Evolutionary conservation across 23 tunicate genomes (phyloP).

Genomic region (Diplosoma virens): DNA sequence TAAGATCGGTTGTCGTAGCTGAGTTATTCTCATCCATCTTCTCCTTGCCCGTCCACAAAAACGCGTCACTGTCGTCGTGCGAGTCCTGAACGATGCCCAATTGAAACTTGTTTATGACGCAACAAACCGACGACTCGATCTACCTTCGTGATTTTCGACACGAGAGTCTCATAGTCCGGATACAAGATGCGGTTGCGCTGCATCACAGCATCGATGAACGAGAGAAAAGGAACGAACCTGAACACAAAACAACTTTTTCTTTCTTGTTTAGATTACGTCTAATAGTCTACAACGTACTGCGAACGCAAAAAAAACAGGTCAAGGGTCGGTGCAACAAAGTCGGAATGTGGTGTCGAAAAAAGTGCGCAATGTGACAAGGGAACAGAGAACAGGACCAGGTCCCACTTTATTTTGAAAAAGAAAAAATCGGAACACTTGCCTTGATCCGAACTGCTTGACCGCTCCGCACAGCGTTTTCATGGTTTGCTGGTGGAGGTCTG

Average conservation of each 20-base stretch:
- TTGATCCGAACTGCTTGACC: conserved; percentile 74
- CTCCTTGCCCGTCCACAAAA: conserved; percentile 52
- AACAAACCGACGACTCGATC: not conserved
- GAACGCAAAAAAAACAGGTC: not conserved
- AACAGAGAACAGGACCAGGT: not conserved
- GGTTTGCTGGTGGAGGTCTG: conserved; percentile 55
- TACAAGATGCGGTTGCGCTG: conserved; percentile 61
- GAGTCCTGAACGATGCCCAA: not conserved
- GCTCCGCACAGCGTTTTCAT: conserved; percentile 53
- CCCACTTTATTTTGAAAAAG: not conserved
- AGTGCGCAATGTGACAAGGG: not conserved
- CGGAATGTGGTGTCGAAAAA: too few species aligned
- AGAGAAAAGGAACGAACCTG: conserved; percentile 59
- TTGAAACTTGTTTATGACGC: not conserved
- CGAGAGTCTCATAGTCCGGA: conserved; percentile 51
- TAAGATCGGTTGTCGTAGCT: conserved; percentile 30
- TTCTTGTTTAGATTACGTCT: too few species aligned
- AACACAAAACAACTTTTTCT: not conserved
- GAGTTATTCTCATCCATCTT: not conserved
- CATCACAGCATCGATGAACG: conserved; percentile 47
- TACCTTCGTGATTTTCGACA: conserved; percentile 67
- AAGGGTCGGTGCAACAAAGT: too few species aligned
- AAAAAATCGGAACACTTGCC: conserved; percentile 10
- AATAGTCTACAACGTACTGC: not conserved
- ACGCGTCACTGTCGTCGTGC: conserved; percentile 43